Percentiles rank a stretch among this genome's conserved stretches.
Conservation (phyloP, 1,140 invertebrate genomes). For the Drosophila melanogaster region DNA sequence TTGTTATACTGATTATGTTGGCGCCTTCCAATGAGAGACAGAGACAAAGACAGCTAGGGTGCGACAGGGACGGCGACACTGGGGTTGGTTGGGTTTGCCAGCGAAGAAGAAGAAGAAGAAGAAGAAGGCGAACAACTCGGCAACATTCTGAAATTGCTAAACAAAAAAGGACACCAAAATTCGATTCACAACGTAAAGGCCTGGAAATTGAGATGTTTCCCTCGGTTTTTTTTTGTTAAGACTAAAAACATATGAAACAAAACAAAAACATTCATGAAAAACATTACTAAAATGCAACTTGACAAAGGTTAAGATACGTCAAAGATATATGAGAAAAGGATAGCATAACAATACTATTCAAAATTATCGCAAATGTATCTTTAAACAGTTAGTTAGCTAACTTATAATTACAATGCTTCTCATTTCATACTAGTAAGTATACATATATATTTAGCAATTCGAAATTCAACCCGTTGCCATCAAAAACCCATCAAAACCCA, state of each 20-base stretch:
- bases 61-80: not conserved
- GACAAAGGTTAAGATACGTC: too few species aligned
- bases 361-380: too few species aligned
- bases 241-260: not conserved
- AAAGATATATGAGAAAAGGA: too few species aligned
- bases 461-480: not conserved
- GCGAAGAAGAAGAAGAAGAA: too few species aligned
- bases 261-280: too few species aligned
- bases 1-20: conserved; percentile 83
- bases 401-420: too few species aligned
- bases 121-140: too few species aligned
- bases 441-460: not conserved
- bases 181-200: not conserved
- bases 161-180: conserved; percentile 4
- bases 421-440: too few species aligned
- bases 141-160: conserved; percentile 25
- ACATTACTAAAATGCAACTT: too few species aligned
- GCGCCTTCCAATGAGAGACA: conserved; percentile 67
- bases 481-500: conserved; percentile 26
- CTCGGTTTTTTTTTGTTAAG: not conserved
- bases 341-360: too few species aligned
- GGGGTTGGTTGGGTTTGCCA: not conserved
- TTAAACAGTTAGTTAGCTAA: too few species aligned
- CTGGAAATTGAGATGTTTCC: not conserved
- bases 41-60: conserved; percentile 17